phyloP scores from a whole-genome alignment of 2,797 vertebrate genomes.

The Megaceryle alcyon region DNA sequence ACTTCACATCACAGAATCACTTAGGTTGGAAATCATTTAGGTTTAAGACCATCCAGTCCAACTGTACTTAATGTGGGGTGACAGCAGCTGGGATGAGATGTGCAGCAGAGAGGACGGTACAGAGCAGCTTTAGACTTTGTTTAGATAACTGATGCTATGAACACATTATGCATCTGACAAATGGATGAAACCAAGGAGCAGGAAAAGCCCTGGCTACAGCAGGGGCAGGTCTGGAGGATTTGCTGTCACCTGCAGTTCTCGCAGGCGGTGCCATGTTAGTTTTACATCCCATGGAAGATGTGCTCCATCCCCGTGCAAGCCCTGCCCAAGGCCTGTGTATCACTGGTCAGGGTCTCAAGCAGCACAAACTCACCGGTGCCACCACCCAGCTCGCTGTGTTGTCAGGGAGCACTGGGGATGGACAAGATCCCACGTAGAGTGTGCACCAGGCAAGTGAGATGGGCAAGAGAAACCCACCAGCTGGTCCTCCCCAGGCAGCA shows the following conservation, averaged over 20 bases:
- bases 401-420: accelerated
- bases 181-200: not conserved
- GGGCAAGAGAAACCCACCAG: not conserved
- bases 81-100: not conserved
- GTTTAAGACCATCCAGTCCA: not conserved
- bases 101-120: not conserved
- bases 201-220: not conserved
- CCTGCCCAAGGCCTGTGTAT: not conserved
- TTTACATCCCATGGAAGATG: not conserved
- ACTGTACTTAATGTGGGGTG: accelerated
- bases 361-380: not conserved
- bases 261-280: accelerated
- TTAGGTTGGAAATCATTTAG: not conserved
- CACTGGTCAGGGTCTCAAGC: not conserved
- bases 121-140: not conserved
- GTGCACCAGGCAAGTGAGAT: not conserved
- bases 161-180: not conserved
- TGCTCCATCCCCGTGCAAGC: not conserved
- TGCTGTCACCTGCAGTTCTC: not conserved
- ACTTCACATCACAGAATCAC: not conserved
- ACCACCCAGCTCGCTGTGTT: accelerated
- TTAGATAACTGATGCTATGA: not conserved
- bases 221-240: not conserved
- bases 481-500: accelerated
- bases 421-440: not conserved